Conservation (phyloP, 2,113 vertebrate genomes). For the Casuarius casuarius region DNA sequence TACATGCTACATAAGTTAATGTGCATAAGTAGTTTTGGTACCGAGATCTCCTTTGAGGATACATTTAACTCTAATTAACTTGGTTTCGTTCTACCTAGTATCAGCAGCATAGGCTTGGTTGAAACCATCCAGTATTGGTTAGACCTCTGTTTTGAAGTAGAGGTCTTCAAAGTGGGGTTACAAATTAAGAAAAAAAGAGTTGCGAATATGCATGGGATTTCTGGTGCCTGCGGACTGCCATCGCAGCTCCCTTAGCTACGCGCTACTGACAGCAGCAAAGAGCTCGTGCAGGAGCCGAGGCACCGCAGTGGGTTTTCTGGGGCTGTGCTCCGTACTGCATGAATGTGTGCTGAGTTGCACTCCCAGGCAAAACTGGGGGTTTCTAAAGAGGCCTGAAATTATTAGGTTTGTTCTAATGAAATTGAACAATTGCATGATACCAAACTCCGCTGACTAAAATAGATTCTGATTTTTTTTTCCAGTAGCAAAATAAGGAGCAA, state of each 20-base stretch:
- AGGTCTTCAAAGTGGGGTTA: background rate
- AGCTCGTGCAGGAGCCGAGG: background rate
- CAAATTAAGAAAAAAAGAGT: background rate
- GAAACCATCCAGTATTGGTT: slow-evolving; percentile 10
- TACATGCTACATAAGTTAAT: slow-evolving; percentile 28
- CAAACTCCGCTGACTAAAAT: background rate
- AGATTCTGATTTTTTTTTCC: background rate
- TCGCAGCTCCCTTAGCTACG: background rate
- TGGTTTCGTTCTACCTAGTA: slow-evolving; percentile 59
- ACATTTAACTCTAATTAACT: slow-evolving; percentile 71
- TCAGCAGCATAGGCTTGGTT: slow-evolving; percentile 51
- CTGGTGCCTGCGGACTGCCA: background rate
- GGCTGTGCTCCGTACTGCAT: fast-evolving
- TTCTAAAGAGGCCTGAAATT: background rate
- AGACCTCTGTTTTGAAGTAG: background rate
- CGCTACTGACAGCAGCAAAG: background rate
- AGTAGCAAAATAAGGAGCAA: background rate
- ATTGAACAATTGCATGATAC: background rate
- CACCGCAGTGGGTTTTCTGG: background rate
- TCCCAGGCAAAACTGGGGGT: background rate
- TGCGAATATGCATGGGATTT: background rate
- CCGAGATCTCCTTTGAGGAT: slow-evolving; percentile 41
- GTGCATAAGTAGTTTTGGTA: slow-evolving; percentile 74
- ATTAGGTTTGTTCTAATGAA: slow-evolving; percentile 1
- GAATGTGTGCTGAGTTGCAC: fast-evolving